Base-by-base conservation (phyloP, 2,888 invertebrate species). In the Trileptium ribeirensis region DNA sequence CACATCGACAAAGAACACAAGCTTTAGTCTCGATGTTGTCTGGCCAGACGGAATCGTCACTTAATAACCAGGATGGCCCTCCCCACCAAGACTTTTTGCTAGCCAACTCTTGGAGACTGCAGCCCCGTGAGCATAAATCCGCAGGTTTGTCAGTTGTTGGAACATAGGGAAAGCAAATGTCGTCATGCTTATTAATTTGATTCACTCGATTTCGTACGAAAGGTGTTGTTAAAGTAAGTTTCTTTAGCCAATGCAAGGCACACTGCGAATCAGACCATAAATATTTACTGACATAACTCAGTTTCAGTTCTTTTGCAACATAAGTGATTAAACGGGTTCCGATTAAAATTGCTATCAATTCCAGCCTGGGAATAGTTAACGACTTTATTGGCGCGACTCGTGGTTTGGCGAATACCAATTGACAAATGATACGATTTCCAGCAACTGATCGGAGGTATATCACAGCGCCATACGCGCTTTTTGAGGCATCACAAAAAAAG, bases 91-190 rank as follows among this genome's bases (percentile, higher is more conserved):
- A 31, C 1, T 74, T 24, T 29, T 64, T 78, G 36, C 0, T 79
- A 37, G 3, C 74, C 19, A 15, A 85, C 77, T 37, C 83, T 80
- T 0, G 39, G 33, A 0, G 82, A 19, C 80, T 29, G n/a, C 84
- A 1, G 15, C 86, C 87, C 75, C 70, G 85, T 36, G 19, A 85
- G 1, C 84, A 83, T 3, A 83, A 79, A 81, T 87, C 87, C 1
- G 87, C 87, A 0, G 87, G 86, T 81, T 87, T 87, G 0, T 84
- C 82, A 33, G 83, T 67, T 0, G 85, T 82, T 1, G 67, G 38
- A 31, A 86, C 85, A 78, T 87, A 84, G 33, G 82, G 83, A 84
- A 87, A 86, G 33, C 67, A 24, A 3, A 82, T 80, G 34, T 67
- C 51, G 1, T 83, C 80, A 2, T 51, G 29, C 0, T 67, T 81